phyloP scores from a whole-genome alignment of 2,888 invertebrate genomes.

The Luperina testacea region DNA sequence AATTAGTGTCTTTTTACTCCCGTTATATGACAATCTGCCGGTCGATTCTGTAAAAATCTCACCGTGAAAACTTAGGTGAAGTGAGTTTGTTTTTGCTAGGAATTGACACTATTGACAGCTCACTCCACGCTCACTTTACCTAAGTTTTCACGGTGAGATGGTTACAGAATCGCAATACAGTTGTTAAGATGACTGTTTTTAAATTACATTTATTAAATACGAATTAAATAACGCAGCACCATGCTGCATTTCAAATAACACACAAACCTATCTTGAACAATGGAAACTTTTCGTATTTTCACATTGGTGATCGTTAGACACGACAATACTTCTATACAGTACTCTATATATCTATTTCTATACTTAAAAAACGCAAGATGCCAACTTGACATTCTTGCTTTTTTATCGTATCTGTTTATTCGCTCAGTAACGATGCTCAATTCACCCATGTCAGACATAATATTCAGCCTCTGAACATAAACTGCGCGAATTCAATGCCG shows the following conservation, averaged over 20 bases:
- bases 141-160: no score
- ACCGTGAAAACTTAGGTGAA: no score
- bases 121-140: no score
- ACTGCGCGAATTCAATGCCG: neutral
- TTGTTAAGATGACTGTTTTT: neutral
- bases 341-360: neutral
- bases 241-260: neutral
- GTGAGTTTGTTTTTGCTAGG: no score
- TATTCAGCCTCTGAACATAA: neutral
- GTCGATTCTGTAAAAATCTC: no score
- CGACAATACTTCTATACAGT: neutral
- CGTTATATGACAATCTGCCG: neutral
- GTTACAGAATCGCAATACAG: no score
- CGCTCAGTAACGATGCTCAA: neutral
- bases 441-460: neutral
- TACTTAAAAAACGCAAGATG: neutral
- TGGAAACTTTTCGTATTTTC: neutral
- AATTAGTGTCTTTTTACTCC: no score
- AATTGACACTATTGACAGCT: no score
- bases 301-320: neutral
- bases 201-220: neutral
- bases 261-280: neutral
- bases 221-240: neutral
- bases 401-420: neutral
- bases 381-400: neutral